These are phyloP conservation scores for Chaetodon auriga DNA, from an alignment of 2,113 vertebrate species.

Conservation along the genomic window DNA sequence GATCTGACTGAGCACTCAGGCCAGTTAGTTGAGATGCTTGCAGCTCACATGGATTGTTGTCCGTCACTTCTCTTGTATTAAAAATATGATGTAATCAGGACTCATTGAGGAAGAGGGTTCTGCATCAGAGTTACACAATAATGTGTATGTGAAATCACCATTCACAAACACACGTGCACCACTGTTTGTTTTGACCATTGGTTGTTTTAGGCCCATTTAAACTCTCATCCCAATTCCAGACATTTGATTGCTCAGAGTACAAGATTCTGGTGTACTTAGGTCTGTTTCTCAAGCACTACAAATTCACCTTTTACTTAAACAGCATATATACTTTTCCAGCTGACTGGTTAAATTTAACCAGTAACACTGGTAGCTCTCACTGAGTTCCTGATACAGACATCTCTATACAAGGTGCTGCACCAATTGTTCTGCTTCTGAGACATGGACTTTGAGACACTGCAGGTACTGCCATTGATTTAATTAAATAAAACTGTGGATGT, in stretches of 20 bases:
- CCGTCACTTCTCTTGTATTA: conserved; percentile 49
- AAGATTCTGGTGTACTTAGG: neutral
- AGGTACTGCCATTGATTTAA: neutral
- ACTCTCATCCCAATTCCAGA: neutral
- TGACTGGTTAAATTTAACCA: neutral
- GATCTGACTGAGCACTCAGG: conserved; percentile 80
- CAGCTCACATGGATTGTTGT: conserved; percentile 47
- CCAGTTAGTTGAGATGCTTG: conserved; percentile 69
- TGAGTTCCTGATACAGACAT: neutral
- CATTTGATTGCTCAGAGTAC: neutral
- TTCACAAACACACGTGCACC: neutral
- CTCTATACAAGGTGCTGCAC: neutral
- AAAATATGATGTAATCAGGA: conserved; percentile 52
- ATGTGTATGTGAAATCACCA: neutral
- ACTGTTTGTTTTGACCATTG: neutral
- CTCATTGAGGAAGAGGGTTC: conserved; percentile 4
- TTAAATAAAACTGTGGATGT: neutral
- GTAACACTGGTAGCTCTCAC: neutral
- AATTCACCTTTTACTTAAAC: neutral
- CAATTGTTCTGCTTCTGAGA: neutral
- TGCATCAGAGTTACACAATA: neutral
- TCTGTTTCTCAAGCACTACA: neutral
- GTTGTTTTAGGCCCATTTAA: neutral
- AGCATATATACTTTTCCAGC: neutral
- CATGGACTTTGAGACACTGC: neutral